These are phyloP conservation scores for Sphaeridia pumilis DNA, from an alignment of 2,888 invertebrate species.

Conservation along the genomic window DNA sequence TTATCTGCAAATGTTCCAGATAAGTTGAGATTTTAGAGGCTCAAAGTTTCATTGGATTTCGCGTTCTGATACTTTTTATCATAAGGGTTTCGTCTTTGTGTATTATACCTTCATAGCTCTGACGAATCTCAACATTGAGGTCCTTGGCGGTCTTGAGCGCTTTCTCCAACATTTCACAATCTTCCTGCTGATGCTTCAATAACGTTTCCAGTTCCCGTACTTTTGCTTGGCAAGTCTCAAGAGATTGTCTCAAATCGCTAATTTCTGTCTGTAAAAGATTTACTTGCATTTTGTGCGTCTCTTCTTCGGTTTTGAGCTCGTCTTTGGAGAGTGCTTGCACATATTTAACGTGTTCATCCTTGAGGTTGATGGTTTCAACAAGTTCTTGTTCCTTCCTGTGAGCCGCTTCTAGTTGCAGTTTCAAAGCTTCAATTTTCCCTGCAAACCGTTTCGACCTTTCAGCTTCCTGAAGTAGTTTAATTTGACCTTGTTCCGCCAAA, in stretches of 20 bases:
- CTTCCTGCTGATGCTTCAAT: slow-evolving; percentile 7
- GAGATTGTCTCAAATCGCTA: not conserved
- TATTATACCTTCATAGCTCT: slow-evolving; percentile 10
- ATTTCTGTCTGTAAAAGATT: slow-evolving; percentile 9
- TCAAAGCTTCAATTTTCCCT: slow-evolving; percentile 11
- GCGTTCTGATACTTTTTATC: too few relatives aligned
- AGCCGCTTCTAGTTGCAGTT: slow-evolving; percentile 9
- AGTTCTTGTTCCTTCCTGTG: not conserved
- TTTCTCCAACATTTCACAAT: slow-evolving; percentile 10
- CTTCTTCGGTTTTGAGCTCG: slow-evolving; percentile 7
- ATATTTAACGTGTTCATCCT: slow-evolving; percentile 17
- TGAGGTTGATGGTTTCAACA: slow-evolving; percentile 5
- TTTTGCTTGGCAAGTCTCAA: not conserved
- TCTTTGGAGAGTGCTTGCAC: slow-evolving; percentile 13
- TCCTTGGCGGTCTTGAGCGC: slow-evolving; percentile 9
- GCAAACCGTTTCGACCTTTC: not conserved
- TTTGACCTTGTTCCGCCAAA: slow-evolving; percentile 1
- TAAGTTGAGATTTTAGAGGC: not conserved
- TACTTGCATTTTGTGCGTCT: slow-evolving; percentile 2
- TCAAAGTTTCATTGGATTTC: not conserved
- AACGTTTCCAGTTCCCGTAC: slow-evolving; percentile 8
- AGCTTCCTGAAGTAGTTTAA: not conserved
- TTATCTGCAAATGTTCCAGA: slow-evolving; percentile 16
- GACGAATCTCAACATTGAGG: slow-evolving; percentile 4
- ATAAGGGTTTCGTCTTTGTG: not conserved